Percentiles rank a stretch among this genome's conserved stretches.
These are phyloP conservation scores for Tolmerus cingulatus DNA, from an alignment of 2,888 invertebrate species.

Conservation along the genomic window DNA sequence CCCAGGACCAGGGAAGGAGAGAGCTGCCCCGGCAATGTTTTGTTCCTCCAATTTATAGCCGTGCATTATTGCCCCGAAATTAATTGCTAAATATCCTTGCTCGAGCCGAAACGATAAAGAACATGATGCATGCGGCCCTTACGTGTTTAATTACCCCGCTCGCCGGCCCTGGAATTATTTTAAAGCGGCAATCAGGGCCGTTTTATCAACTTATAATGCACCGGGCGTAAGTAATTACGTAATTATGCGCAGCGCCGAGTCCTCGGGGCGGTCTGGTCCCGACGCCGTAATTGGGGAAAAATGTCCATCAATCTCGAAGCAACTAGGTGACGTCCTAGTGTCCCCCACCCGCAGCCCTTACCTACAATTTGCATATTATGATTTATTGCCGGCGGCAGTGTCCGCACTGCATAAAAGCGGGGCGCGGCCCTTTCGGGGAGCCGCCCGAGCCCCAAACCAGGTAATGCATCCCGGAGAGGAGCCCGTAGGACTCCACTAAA, in stretches of 20 bases:
- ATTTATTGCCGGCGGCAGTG: slow-evolving; percentile 8
- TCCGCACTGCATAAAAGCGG: slow-evolving; percentile 17
- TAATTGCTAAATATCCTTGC: slow-evolving; percentile 19
- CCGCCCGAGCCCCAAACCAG: background rate
- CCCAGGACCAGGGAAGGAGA: background rate
- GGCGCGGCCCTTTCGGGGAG: background rate
- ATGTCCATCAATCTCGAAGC: slow-evolving; percentile 1
- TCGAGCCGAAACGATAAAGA: slow-evolving; percentile 11
- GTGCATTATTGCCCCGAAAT: slow-evolving; percentile 23
- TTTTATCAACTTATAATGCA: slow-evolving; percentile 11
- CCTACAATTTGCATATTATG: slow-evolving; percentile 25
- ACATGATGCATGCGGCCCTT: slow-evolving; percentile 5
- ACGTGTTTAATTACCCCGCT: slow-evolving; percentile 14
- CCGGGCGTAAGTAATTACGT: slow-evolving; percentile 5
- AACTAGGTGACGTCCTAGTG: slow-evolving; percentile 10
- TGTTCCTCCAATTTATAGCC: slow-evolving; percentile 8
- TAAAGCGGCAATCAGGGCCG: background rate
- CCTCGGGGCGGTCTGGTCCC: background rate
- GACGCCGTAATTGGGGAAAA: slow-evolving; percentile 6
- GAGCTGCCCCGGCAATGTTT: background rate
- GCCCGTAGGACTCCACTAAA: slow-evolving; percentile 27
- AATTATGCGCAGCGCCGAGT: background rate
- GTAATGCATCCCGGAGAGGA: slow-evolving; percentile 1
- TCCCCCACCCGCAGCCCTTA: background rate
- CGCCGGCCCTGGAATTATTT: background rate